A percentile compares a stretch with the other conserved stretches of the same genome.
Evolutionary conservation across 2,888 invertebrate species (phyloP).

Genomic region (Teinopalpus imperialis): DNA sequence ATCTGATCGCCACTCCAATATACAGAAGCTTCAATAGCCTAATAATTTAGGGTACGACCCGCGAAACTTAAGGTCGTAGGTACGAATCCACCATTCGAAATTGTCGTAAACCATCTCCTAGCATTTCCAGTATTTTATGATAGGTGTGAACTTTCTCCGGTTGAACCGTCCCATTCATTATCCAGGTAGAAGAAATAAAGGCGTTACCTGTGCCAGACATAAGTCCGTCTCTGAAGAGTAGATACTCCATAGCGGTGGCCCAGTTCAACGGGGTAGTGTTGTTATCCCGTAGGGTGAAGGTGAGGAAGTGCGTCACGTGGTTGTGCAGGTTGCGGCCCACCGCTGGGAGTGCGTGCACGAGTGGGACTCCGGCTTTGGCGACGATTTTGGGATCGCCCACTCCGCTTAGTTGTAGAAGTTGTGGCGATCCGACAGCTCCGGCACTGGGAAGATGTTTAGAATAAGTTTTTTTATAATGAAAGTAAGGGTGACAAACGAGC

Average conservation of each 20-base stretch:
- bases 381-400: constrained; percentile 90
- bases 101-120: no score
- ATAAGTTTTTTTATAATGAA: no score
- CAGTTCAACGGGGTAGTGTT: constrained; percentile 93
- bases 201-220: constrained; percentile 95
- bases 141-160: no score
- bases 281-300: constrained; percentile 91
- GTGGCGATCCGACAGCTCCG: constrained; percentile 96
- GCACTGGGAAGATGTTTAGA: constrained; percentile 75
- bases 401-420: constrained; percentile 94
- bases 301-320: constrained; percentile 90
- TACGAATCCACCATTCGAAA: no score
- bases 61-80: no score
- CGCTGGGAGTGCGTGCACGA: constrained; percentile 88
- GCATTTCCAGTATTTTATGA: no score
- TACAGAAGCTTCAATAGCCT: no score
- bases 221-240: constrained; percentile 92
- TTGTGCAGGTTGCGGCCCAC: constrained; percentile 94
- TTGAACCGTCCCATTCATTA: no score
- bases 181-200: no score
- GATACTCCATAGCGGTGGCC: constrained; percentile 95
- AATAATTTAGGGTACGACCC: no score
- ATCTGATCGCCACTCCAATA: no score
- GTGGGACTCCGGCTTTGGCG: constrained; percentile 82
- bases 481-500: no score